These are phyloP conservation scores for Trachelus iudaicus DNA, from an alignment of 2,888 invertebrate genomes.

Conservation along the genomic window DNA sequence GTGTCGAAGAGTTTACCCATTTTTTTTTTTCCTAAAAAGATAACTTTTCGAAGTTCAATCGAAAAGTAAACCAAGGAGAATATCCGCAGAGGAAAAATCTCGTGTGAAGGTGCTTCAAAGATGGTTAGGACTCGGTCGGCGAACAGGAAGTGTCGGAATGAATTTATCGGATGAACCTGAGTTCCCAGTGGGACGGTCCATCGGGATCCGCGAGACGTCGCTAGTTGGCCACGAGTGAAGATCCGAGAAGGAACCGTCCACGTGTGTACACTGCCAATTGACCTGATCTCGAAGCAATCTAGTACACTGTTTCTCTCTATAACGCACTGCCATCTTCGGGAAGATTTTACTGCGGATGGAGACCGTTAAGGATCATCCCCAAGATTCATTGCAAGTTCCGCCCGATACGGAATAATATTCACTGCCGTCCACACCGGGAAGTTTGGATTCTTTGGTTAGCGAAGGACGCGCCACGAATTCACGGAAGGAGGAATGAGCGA, in stretches of 20 bases:
- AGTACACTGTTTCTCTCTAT: not conserved
- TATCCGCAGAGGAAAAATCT: not conserved
- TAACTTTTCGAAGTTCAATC: not conserved
- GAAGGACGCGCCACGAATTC: conserved; percentile 24
- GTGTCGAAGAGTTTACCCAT: too few species aligned
- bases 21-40: not conserved
- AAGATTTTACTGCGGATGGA: not conserved
- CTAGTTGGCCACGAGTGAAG: not conserved
- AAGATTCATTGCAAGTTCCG: not conserved
- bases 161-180: not conserved
- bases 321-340: not conserved
- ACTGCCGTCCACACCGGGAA: not conserved
- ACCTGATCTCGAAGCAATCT: not conserved
- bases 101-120: not conserved
- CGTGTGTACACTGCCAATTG: not conserved
- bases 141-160: not conserved
- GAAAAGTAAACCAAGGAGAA: not conserved
- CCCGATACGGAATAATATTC: not conserved
- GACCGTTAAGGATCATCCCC: not conserved
- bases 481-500: not conserved
- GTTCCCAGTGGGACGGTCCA: not conserved
- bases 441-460: not conserved
- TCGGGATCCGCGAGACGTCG: not conserved
- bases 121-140: not conserved
- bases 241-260: not conserved